Conservation (phyloP, 2,113 vertebrate species). For the Zeus faber region DNA sequence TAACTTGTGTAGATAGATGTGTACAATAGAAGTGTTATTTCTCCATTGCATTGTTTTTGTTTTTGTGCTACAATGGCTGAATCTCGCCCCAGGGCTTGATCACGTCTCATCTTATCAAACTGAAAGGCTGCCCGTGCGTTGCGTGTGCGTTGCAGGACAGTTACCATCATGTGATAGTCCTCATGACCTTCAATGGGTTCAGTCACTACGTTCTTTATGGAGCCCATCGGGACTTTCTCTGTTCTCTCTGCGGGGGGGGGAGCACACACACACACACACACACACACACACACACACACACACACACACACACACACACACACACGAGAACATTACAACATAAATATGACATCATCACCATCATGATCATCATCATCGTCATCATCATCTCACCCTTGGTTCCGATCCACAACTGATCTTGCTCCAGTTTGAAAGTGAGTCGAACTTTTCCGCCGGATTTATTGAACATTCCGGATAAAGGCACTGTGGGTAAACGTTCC, state of each 20-base stretch:
- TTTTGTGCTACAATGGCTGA: no score
- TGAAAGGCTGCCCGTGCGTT: no score
- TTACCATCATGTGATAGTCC: conserved; percentile 99
- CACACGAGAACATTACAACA: no score
- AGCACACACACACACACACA: no score
- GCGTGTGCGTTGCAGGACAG: background rate
- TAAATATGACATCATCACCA: background rate
- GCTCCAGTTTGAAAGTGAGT: conserved; percentile 97
- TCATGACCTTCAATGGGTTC: conserved; percentile 98
- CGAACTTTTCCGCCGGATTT: conserved; percentile 97
- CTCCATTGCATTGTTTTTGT: no score
- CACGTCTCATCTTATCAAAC: no score
- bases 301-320: no score
- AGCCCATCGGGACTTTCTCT: conserved; percentile 98
- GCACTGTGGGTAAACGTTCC: conserved; percentile 96
- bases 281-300: no score
- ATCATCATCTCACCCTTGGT: conserved; percentile 87
- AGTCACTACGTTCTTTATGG: conserved; percentile 98
- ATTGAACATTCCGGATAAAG: conserved; percentile 97
- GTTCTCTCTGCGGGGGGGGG: conserved; percentile 85
- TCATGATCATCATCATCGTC: background rate
- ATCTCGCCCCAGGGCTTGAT: no score
- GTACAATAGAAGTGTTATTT: no score
- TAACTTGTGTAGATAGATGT: no score
- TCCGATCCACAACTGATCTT: conserved; percentile 98